Conservation (phyloP, 2,797 vertebrate species). For the Ctenopoma multispine region DNA sequence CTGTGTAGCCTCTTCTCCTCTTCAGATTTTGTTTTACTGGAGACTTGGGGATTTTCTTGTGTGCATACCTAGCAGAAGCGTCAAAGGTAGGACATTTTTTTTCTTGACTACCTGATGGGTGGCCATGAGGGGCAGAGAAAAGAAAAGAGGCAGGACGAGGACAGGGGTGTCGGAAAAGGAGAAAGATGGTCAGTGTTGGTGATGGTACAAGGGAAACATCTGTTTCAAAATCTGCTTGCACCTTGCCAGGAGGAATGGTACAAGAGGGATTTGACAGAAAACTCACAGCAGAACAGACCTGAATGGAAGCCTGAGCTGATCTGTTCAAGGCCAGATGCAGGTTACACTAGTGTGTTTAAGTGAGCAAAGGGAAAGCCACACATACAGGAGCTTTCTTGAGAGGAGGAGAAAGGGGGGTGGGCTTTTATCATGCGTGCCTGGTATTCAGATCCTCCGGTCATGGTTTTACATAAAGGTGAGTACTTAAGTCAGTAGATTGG, state of each 20-base stretch:
- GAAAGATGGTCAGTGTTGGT: conserved; percentile 38
- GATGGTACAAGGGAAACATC: conserved; percentile 46
- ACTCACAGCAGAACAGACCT: conserved; percentile 53
- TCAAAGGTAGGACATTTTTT: conserved; percentile 70
- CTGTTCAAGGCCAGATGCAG: conserved; percentile 55
- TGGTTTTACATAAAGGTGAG: conserved; percentile 69
- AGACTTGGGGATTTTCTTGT: conserved; percentile 34
- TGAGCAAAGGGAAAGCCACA: conserved; percentile 27
- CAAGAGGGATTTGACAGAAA: conserved; percentile 62
- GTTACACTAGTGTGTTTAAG: conserved; percentile 49
- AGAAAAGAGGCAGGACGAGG: conserved; percentile 22
- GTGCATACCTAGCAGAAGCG: conserved; percentile 56
- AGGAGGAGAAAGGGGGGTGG: conserved; percentile 57
- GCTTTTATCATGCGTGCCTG: conserved; percentile 79
- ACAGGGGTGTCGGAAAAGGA: conserved; percentile 35
- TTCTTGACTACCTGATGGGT: conserved; percentile 31
- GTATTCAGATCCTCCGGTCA: conserved; percentile 76
- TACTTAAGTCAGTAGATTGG: conserved; percentile 60
- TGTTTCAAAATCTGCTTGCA: conserved; percentile 51
- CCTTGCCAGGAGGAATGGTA: conserved; percentile 66
- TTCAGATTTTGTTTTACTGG: conserved; percentile 21
- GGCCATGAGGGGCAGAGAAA: conserved; percentile 26
- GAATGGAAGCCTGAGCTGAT: conserved; percentile 36
- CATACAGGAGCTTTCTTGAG: conserved; percentile 47
- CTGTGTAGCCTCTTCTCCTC: conserved; percentile 9